Conservation (phyloP, 2,888 invertebrate species). For the Apamea anceps region DNA sequence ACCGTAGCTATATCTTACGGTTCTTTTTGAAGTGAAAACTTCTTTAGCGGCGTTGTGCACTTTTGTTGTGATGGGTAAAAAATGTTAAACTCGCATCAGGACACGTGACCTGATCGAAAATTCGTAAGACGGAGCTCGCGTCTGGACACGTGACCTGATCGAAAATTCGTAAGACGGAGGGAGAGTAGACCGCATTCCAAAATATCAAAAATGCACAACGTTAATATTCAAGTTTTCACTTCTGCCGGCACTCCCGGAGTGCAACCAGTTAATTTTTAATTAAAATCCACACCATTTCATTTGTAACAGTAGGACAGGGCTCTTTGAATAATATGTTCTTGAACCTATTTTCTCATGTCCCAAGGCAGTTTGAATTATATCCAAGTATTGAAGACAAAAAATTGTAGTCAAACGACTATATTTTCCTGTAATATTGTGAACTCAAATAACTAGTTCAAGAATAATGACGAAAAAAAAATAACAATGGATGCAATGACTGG, state of each 20-base stretch:
- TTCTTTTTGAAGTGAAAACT: background rate
- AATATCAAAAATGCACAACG: too few relatives aligned
- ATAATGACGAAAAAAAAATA: background rate
- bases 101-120: too few relatives aligned
- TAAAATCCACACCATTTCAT: background rate
- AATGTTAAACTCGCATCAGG: too few relatives aligned
- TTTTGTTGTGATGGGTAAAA: too few relatives aligned
- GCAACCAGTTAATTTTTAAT: background rate
- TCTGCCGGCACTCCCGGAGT: too few relatives aligned
- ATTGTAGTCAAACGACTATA: background rate
- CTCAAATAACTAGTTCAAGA: background rate
- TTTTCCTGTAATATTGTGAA: background rate
- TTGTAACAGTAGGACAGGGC: too few relatives aligned
- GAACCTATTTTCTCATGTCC: background rate
- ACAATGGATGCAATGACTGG: background rate
- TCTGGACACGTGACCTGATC: too few relatives aligned
- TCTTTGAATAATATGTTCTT: background rate
- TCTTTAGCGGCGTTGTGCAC: too few relatives aligned
- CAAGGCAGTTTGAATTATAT: constrained; percentile 15
- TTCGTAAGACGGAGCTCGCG: too few relatives aligned
- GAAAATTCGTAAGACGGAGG: too few relatives aligned
- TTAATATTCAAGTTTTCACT: too few relatives aligned
- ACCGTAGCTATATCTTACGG: background rate
- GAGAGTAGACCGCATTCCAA: too few relatives aligned
- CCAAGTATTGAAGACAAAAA: background rate